Percentiles rank a stretch among this genome's conserved stretches.
phyloP scores from a whole-genome alignment of 2,888 invertebrate genomes.

The Fragum fragum region DNA sequence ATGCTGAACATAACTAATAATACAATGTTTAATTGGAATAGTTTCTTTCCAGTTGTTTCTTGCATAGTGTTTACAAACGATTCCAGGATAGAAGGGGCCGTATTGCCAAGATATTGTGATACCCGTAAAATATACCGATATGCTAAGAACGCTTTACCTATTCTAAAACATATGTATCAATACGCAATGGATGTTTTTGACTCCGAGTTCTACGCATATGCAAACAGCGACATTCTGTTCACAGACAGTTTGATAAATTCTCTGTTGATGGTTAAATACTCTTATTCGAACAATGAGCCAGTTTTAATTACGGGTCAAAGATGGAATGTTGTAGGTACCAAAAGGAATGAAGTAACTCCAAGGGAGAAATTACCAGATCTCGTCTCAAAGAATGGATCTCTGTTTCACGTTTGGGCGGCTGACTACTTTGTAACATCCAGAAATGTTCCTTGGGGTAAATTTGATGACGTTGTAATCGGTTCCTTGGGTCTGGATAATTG shows the following conservation, averaged over 20 bases:
- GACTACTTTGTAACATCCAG: constrained; percentile 79
- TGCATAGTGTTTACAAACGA: constrained; percentile 76
- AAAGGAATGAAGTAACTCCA: constrained; percentile 59
- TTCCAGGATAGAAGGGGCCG: constrained; percentile 51
- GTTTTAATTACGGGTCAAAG: constrained; percentile 70
- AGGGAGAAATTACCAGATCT: constrained; percentile 58
- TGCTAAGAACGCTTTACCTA: constrained; percentile 72
- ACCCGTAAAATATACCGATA: constrained; percentile 61
- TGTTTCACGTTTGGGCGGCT: constrained; percentile 76
- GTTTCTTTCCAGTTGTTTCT: constrained; percentile 70
- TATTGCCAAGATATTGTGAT: constrained; percentile 63
- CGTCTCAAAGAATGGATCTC: constrained; percentile 68
- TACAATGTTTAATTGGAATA: constrained; percentile 74
- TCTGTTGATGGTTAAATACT: constrained; percentile 50
- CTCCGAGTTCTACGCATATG: constrained; percentile 77
- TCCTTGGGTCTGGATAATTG: constrained; percentile 81
- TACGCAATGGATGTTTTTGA: constrained; percentile 72
- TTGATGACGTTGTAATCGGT: constrained; percentile 81
- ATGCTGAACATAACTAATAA: constrained; percentile 70
- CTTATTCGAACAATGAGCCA: constrained; percentile 43
- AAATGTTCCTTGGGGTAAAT: constrained; percentile 75
- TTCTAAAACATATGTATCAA: constrained; percentile 79
- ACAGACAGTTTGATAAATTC: constrained; percentile 71
- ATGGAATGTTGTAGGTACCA: constrained; percentile 75
- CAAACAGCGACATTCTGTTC: constrained; percentile 81